Base-by-base conservation (phyloP, 2,113 vertebrate genomes). In the Lophius piscatorius region DNA sequence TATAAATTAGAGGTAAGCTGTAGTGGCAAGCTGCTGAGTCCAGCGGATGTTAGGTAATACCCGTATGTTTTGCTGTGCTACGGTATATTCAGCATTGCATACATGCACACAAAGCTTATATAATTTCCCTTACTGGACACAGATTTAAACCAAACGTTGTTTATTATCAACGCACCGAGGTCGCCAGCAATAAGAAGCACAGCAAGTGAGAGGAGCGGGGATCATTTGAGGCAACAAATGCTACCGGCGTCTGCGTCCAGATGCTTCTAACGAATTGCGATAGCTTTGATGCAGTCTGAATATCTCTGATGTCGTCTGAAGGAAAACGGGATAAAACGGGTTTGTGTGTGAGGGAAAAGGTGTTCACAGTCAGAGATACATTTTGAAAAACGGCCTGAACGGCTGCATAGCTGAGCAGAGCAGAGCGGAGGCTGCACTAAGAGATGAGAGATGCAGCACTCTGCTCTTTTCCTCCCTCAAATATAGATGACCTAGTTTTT, bases 401-500 rank as follows among this genome's bases (percentile, higher is more conserved):
- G 72, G 58, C 40, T 57, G 47, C 63, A 59, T 65, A 72, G 63
- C 57, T 31, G 70, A 61, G 59, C 46, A 38, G 61, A 72, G 51
- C n/a, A n/a, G 23, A 60, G 81, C 61, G 42, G 35, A 36, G 63
- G 70, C 62, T 75, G 56, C 54, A 50, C 71, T 68, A 65, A 52
- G 55, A 74, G 69, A 79, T 65, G 71, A 75, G 70, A 80, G 74
- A 78, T 81, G 77, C 67, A 58, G 69, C 76, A 45, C 69, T 70
- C 44, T 36, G 45, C 62, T 68, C 33, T 50, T 74, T 63, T 71
- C 36, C 69, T 69, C 65, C 47, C 65, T 85, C 78, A 78, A 82
- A 86, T 80, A 83, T 81, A 82, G 78, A 71, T 76, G 86, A 85
- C 86, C 88, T 68, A 85, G 54, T 85, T 90, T 70, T 73, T 70